Evolutionary conservation across 2,797 vertebrate species (phyloP).

Genomic region (Cheirogaleus major): DNA sequence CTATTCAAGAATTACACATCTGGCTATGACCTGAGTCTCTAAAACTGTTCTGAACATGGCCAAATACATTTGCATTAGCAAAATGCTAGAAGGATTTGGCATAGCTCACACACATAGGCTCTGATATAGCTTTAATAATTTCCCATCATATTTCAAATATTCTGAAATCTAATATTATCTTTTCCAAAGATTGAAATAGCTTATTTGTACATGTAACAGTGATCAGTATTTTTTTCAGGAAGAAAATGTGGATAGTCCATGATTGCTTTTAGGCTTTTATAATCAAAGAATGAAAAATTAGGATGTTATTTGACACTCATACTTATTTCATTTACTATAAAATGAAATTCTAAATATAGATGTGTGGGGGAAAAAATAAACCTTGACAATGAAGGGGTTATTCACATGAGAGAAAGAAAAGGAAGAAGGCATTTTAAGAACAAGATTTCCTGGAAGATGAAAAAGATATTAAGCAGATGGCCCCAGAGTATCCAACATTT

Average conservation of each 20-base stretch:
- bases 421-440: background rate
- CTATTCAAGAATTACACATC: background rate
- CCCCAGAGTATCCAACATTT: background rate
- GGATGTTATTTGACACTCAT: background rate
- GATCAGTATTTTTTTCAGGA: background rate
- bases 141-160: background rate
- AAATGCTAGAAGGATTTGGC: background rate
- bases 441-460: background rate
- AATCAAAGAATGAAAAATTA: conserved; percentile 8
- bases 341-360: background rate
- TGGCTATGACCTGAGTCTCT: background rate
- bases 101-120: background rate
- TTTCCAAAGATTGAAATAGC: background rate
- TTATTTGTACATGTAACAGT: background rate
- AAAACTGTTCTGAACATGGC: background rate
- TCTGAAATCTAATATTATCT: background rate
- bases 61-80: background rate
- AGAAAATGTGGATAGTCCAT: background rate
- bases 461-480: background rate
- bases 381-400: background rate
- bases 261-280: background rate
- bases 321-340: background rate
- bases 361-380: background rate
- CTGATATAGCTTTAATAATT: background rate
- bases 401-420: background rate